Base-by-base conservation (phyloP, 2,797 vertebrate species). In the Botia almorhae region DNA sequence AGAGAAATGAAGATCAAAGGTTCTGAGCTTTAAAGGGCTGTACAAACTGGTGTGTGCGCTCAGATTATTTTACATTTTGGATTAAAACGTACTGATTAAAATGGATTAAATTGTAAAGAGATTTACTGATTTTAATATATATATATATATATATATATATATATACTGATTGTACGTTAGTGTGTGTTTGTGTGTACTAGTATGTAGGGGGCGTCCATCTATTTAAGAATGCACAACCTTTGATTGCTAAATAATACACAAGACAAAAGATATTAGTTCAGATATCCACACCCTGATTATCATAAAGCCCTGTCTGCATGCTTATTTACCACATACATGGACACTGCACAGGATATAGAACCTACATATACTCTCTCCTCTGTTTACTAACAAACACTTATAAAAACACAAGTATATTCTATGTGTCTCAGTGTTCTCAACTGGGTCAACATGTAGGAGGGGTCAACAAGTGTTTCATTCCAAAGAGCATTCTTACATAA, bases 401-500 rank as follows among this genome's bases (percentile, higher is more conserved):
- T 17, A 36, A 0, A 2, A 51, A 36, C 43, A 58, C 39, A 1
- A 19, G 33, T 19, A n/a, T 17, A 70, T 60, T 55, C 43, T 43
- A 43, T 1, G 19, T 3, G 19, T 64, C 43, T 19, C 60, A 48
- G 10, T 39, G 19, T 67, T 80, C 16, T 67, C 50, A 80, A 80
- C 39, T 65, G 21, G 69, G 70, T 74, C 69, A 80, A 56, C 16
- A 73, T 33, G 69, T 80, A 55, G 46, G 19, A 29, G 29, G 29
- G 4, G 2, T 29, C 29, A 29, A 3, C 16, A 65, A 21, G 12
- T 1, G 6, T 16, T 63, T 55, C 17, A 26, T 55, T 56, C 17
- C 16, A 65, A 58, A 39, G 11, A 76, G 48, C 68, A n/a, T 48
- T 77, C 19, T 80, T 56, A 67, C 51, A 33, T 80, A 80, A 80